Evolutionary conservation across 1,140 invertebrate genomes (phyloP).

Genomic region (Epicauta chinensis): DNA sequence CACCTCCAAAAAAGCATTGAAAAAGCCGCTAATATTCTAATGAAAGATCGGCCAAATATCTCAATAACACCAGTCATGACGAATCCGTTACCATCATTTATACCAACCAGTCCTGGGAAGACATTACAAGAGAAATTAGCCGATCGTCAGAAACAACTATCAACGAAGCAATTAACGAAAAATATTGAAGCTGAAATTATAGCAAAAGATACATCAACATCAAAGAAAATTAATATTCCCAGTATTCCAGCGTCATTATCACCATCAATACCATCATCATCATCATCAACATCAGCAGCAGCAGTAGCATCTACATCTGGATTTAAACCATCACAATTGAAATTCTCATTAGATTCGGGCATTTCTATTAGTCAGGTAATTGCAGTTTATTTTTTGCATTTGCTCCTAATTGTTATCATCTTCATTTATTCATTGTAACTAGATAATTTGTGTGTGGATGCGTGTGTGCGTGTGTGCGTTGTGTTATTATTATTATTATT

Average conservation of each 20-base stretch:
- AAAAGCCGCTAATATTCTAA: conserved; percentile 24
- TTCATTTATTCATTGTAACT: conserved; percentile 2
- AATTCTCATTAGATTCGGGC: conserved; percentile 32
- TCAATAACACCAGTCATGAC: conserved; percentile 36
- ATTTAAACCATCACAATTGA: background rate
- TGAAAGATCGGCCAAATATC: conserved; percentile 38
- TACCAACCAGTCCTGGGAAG: conserved; percentile 48
- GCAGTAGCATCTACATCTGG: background rate
- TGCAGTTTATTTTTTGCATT: conserved; percentile 7
- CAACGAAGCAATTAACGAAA: conserved; percentile 17
- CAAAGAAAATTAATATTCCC: conserved; percentile 21
- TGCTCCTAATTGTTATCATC: conserved; percentile 7
- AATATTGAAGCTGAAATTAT: conserved; percentile 21
- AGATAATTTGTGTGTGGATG: background rate
- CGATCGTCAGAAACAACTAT: conserved; percentile 49
- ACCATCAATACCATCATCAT: too few relatives aligned
- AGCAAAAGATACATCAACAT: background rate
- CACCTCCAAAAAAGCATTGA: conserved; percentile 11
- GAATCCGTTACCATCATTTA: conserved; percentile 12
- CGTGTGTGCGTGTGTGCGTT: too few relatives aligned
- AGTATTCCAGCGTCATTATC: conserved; percentile 24
- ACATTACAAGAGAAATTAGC: conserved; percentile 56
- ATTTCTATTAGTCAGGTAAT: conserved; percentile 39
- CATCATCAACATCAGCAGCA: background rate
- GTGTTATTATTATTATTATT: conserved; percentile 3